Evolutionary conservation across 2,113 vertebrate genomes (phyloP), one percentile per base, ranked within the genome.

Genomic region (Ammodytes dubius): DNA sequence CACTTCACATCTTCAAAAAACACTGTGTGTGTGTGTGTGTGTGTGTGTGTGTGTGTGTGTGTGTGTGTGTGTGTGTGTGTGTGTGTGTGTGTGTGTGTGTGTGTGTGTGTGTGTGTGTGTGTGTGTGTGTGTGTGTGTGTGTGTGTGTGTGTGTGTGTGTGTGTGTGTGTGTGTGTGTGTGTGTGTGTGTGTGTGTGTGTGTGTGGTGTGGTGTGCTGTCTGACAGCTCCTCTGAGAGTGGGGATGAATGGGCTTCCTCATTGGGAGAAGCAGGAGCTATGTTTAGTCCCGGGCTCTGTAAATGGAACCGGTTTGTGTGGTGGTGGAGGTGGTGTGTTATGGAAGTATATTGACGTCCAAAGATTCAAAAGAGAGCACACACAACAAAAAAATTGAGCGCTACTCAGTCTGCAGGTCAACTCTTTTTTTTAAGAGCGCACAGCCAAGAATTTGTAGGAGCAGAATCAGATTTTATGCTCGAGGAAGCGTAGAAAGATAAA

Each of bases 201-300:
- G 76, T 74, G 3, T 56, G 66, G 67, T n/a, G n/a, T n/a, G n/a
- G 7, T 53, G 15, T 71, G 70, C n/a, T 79, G 61, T 47, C 64
- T 83, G 83, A 87, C 86, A 82, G 86, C 70, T 83, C 86, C 81
- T 77, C 53, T 78, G 85, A 90, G 87, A 87, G 84, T 69, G 71
- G 65, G 84, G 70, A 91, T 91, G 74, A 92, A 93, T 90, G 84
- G 83, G 43, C 69, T 80, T 81, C 66, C 83, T 86, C 70, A 87
- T 42, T 88, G 83, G 87, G 78, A 90, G 79, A 69, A 91, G 84
- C 69, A 66, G 77, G 37, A 58, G 63, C 79, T 94, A 93, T 93
- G 92, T 93, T 89, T 91, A 92, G 87, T 7, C n/a, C 63, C 49
- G 85, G 67, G 75, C 77, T 85, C 78, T 88, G 82, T 86, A 82